These are phyloP conservation scores for Pampus argenteus DNA, from an alignment of 2,797 vertebrate genomes.

Conservation along the genomic window DNA sequence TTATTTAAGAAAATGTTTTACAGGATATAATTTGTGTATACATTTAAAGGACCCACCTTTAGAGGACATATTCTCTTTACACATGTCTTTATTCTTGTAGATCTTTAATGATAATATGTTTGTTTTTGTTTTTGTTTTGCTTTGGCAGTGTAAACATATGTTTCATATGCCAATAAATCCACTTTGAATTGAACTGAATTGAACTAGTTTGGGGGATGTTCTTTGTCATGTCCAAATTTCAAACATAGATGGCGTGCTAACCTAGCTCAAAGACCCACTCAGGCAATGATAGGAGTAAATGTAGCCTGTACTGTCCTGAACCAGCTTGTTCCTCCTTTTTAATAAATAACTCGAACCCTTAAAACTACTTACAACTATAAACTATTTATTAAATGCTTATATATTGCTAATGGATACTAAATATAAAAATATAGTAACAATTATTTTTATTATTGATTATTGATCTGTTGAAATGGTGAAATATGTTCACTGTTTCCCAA, in stretches of 20 bases:
- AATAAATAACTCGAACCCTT: too few relatives aligned
- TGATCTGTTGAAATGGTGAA: too few relatives aligned
- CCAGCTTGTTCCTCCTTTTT: neutral
- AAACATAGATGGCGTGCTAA: slow-evolving; percentile 64
- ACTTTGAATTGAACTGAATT: neutral
- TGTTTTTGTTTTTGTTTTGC: neutral
- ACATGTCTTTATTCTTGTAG: neutral
- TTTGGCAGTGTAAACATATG: neutral
- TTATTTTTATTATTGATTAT: too few relatives aligned
- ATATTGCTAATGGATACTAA: too few relatives aligned
- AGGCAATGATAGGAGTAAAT: neutral
- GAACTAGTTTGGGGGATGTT: neutral
- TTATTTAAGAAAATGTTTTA: too few relatives aligned
- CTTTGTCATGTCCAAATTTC: slow-evolving; percentile 35
- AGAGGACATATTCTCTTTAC: too few relatives aligned
- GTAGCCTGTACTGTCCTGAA: neutral
- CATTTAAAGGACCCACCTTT: too few relatives aligned
- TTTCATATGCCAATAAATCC: neutral
- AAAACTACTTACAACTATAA: neutral
- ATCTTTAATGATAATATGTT: neutral
- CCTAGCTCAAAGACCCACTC: slow-evolving; percentile 7
- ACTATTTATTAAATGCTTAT: too few relatives aligned
- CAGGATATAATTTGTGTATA: too few relatives aligned
- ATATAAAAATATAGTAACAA: too few relatives aligned
- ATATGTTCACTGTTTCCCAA: too few relatives aligned